A percentile compares a stretch with the other conserved stretches of the same genome.
Conservation (phyloP, 2,888 invertebrate genomes). For the Cynaeus angustus region DNA sequence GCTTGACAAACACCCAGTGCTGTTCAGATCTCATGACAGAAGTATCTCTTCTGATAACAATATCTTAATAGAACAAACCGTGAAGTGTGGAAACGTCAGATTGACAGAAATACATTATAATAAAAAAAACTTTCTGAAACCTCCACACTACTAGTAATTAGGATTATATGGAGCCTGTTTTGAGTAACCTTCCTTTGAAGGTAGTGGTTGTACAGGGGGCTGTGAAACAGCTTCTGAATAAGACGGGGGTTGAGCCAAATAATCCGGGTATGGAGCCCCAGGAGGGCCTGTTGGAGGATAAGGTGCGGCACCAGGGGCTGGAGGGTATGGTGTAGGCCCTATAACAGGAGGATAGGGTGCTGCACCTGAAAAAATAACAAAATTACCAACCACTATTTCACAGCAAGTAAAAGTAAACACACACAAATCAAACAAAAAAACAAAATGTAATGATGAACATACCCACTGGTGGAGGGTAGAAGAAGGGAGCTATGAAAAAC, state of each 20-base stretch:
- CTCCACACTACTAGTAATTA: constrained; percentile 40
- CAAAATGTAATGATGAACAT: constrained; percentile 44
- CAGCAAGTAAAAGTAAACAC: background rate
- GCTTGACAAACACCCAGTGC: background rate
- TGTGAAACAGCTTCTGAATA: constrained; percentile 55
- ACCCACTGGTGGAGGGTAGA: constrained; percentile 51
- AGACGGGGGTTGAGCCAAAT: constrained; percentile 53
- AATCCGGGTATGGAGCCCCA: constrained; percentile 50
- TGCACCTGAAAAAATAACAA: constrained; percentile 8
- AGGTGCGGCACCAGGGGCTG: constrained; percentile 17
- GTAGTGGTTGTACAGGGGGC: constrained; percentile 48
- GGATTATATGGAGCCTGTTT: constrained; percentile 59
- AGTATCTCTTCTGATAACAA: too few species aligned
- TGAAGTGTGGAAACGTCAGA: background rate
- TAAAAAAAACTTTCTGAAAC: background rate
- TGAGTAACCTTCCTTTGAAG: constrained; percentile 51
- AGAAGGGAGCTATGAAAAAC: constrained; percentile 32
- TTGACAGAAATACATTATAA: constrained; percentile 1
- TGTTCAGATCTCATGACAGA: background rate
- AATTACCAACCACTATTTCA: background rate
- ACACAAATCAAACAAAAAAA: constrained; percentile 23
- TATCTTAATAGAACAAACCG: too few species aligned
- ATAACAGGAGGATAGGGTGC: constrained; percentile 32
- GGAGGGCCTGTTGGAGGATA: constrained; percentile 48
- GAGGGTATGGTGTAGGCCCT: constrained; percentile 47